Evolutionary conservation across 2,888 invertebrate genomes (phyloP).

Genomic region (Eupsilia transversa): DNA sequence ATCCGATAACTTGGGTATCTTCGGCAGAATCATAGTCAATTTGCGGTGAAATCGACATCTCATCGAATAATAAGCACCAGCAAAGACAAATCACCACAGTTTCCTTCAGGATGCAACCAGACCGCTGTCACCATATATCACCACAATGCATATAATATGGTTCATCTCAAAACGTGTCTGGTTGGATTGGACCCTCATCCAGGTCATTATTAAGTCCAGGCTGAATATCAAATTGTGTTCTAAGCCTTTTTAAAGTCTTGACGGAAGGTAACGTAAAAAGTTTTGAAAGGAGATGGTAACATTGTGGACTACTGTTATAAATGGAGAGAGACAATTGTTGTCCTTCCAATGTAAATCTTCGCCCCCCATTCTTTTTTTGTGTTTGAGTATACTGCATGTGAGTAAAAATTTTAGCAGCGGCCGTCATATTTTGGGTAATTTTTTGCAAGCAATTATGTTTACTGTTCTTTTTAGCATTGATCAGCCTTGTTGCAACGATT

Average conservation of each 20-base stretch:
- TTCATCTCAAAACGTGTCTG: neutral
- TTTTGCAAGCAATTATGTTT: constrained; percentile 20
- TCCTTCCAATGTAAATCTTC: constrained; percentile 6
- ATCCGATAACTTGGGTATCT: neutral
- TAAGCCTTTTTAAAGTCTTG: neutral
- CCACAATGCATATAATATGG: neutral
- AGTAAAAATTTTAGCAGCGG: constrained; percentile 14
- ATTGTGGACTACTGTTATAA: neutral
- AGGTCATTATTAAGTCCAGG: neutral
- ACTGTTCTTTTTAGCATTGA: constrained; percentile 2
- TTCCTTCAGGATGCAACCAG: constrained; percentile 1
- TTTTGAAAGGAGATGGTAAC: constrained; percentile 13
- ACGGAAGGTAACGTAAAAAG: constrained; percentile 9
- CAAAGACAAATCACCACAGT: neutral
- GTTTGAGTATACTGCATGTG: constrained; percentile 9
- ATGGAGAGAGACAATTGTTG: constrained; percentile 10
- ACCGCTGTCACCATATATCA: neutral
- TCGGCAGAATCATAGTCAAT: neutral
- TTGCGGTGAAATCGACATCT: neutral
- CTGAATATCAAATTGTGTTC: neutral
- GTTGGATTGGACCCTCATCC: neutral
- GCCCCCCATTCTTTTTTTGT: neutral
- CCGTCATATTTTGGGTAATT: constrained; percentile 10
- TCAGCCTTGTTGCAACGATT: neutral
- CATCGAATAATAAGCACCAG: neutral